Percentiles rank a stretch among this genome's conserved stretches.
These are phyloP conservation scores for Suillia variegata DNA, from an alignment of 2,888 invertebrate species.

Conservation along the genomic window DNA sequence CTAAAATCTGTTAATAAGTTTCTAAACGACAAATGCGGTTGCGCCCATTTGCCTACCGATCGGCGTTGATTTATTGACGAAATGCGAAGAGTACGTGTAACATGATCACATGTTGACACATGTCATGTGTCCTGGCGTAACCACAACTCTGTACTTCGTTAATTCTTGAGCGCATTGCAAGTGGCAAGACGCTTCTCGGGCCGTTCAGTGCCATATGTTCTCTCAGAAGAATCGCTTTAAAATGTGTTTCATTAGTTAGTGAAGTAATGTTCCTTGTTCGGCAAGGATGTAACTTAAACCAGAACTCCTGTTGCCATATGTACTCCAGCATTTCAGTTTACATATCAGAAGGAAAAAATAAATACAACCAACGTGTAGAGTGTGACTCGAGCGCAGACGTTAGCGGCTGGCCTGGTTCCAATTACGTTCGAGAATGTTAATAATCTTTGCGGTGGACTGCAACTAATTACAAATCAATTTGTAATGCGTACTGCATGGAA, in stretches of 20 bases:
- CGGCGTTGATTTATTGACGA: too few species aligned
- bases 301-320: not conserved
- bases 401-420: conserved; percentile 13
- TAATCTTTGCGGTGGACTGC: conserved; percentile 48
- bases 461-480: conserved; percentile 59
- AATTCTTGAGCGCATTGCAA: not conserved
- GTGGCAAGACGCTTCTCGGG: conserved; percentile 3
- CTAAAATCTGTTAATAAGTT: too few species aligned
- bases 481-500: conserved; percentile 24
- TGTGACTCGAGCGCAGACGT: too few species aligned
- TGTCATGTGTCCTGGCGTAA: conserved; percentile 25
- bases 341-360: too few species aligned
- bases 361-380: too few species aligned
- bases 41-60: too few species aligned
- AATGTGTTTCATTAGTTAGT: not conserved
- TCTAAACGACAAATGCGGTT: too few species aligned
- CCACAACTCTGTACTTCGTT: conserved; percentile 26
- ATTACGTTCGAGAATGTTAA: conserved; percentile 21
- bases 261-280: too few species aligned
- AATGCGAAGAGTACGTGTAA: too few species aligned
- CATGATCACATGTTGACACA: conserved; percentile 43
- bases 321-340: too few species aligned
- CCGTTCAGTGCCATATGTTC: conserved; percentile 24
- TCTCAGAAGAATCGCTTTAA: not conserved
- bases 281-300: not conserved